These are phyloP conservation scores for Scolopax bukidnonensis DNA, from an alignment of 2,797 vertebrate species.

Conservation along the genomic window DNA sequence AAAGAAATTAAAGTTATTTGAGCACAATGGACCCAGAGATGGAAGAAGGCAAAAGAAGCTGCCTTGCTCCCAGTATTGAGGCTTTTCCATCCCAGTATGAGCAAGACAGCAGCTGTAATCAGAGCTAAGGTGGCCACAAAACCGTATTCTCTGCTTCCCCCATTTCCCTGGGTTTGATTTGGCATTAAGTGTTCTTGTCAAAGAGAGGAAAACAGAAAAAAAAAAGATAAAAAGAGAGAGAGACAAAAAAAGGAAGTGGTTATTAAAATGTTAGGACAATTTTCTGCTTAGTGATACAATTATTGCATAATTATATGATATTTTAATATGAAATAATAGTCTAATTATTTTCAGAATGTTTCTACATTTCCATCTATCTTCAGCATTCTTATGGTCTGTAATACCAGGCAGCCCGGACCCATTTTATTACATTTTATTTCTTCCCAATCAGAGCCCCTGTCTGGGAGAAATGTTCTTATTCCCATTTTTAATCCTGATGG, in stretches of 20 bases:
- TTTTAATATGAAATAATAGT: neutral
- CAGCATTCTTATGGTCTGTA: neutral
- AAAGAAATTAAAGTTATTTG: neutral
- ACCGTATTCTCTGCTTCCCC: neutral
- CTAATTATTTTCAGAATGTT: neutral
- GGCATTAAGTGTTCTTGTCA: neutral
- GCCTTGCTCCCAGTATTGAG: neutral
- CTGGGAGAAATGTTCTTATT: neutral
- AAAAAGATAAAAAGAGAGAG: too few relatives aligned
- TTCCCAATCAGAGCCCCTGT: neutral
- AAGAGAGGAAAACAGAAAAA: neutral
- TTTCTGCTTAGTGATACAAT: neutral
- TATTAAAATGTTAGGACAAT: neutral
- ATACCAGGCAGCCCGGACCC: neutral
- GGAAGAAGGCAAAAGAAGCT: neutral
- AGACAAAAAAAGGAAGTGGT: neutral
- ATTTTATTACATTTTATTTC: neutral
- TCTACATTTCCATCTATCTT: neutral
- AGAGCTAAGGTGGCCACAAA: fast-evolving
- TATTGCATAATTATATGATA: neutral
- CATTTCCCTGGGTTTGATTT: neutral
- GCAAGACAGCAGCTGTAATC: fast-evolving
- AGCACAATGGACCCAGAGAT: fast-evolving
- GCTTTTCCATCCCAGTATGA: neutral
- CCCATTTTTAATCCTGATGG: neutral